Evolutionary conservation across 1,140 invertebrate genomes (phyloP).

Genomic region (Capitella teleta): DNA sequence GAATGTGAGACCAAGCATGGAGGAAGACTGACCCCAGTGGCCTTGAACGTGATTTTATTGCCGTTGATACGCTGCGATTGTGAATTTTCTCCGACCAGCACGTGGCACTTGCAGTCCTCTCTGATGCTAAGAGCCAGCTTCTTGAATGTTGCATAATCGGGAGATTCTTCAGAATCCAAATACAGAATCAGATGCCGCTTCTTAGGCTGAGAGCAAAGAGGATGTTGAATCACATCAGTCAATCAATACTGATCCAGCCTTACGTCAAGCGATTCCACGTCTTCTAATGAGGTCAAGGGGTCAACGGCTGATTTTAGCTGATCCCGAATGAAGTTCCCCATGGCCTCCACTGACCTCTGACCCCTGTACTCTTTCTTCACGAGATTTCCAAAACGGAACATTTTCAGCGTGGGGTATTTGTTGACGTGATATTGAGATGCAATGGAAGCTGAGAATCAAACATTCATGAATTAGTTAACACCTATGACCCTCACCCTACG

Average conservation of each 20-base stretch:
- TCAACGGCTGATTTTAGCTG: slow-evolving; percentile 82
- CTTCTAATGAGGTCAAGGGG: slow-evolving; percentile 62
- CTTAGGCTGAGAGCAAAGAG: slow-evolving; percentile 50
- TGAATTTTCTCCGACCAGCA: slow-evolving; percentile 85
- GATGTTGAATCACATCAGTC: no score
- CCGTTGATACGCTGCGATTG: no score
- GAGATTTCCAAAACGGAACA: slow-evolving; percentile 85
- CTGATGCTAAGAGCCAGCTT: slow-evolving; percentile 52
- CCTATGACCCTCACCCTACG: not conserved
- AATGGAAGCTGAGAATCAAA: slow-evolving; percentile 51
- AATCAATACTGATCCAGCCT: slow-evolving; percentile 16
- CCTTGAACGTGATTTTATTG: no score
- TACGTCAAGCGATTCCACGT: slow-evolving; percentile 66
- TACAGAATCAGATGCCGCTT: slow-evolving; percentile 89
- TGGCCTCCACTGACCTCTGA: slow-evolving; percentile 63
- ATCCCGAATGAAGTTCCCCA: slow-evolving; percentile 72
- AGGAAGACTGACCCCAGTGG: not conserved
- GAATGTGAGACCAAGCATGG: not conserved
- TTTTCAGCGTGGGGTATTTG: slow-evolving; percentile 96
- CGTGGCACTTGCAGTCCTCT: slow-evolving; percentile 91
- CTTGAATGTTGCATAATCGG: slow-evolving; percentile 46
- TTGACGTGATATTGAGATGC: slow-evolving; percentile 86
- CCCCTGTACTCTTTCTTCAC: slow-evolving; percentile 91
- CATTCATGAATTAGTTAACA: not conserved
- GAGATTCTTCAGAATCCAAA: slow-evolving; percentile 69